Evolutionary conservation across 2,797 vertebrate species (phyloP).

Genomic region (Oreortyx pictus): DNA sequence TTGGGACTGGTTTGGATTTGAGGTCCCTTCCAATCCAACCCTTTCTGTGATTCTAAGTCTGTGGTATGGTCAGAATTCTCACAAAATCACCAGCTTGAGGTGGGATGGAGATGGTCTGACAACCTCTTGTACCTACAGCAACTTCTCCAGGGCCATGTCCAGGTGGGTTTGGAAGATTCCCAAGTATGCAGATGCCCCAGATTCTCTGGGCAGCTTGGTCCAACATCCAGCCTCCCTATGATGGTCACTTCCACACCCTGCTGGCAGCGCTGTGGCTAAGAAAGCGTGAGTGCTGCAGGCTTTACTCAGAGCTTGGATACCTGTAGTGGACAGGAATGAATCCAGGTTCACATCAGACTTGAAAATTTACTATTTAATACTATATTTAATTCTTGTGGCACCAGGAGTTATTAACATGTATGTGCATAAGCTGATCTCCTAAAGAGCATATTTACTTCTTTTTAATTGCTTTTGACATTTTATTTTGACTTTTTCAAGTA

Average conservation of each 20-base stretch:
- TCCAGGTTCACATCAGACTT: background rate
- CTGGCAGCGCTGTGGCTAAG: background rate
- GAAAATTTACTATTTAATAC: background rate
- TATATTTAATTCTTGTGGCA: background rate
- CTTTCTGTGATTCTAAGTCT: background rate
- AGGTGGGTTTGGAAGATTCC: background rate
- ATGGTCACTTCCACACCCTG: too few relatives aligned
- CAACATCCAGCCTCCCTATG: background rate
- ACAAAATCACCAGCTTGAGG: background rate
- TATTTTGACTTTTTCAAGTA: constrained; percentile 8
- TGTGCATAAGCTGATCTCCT: background rate
- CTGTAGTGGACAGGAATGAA: background rate
- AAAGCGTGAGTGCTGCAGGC: background rate
- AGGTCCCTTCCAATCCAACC: background rate
- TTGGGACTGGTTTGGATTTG: background rate
- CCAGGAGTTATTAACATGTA: background rate
- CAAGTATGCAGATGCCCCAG: background rate
- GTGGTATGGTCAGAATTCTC: background rate
- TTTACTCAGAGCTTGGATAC: background rate
- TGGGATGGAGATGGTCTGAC: background rate
- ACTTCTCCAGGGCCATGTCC: background rate
- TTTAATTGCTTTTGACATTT: constrained; percentile 29
- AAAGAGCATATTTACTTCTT: background rate
- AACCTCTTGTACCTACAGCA: background rate
- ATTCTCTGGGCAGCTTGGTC: background rate